Percentiles rank a stretch among this genome's conserved stretches.
These are phyloP conservation scores for Pachycephus smyrnensis DNA, from an alignment of 2,888 invertebrate genomes.

Conservation along the genomic window DNA sequence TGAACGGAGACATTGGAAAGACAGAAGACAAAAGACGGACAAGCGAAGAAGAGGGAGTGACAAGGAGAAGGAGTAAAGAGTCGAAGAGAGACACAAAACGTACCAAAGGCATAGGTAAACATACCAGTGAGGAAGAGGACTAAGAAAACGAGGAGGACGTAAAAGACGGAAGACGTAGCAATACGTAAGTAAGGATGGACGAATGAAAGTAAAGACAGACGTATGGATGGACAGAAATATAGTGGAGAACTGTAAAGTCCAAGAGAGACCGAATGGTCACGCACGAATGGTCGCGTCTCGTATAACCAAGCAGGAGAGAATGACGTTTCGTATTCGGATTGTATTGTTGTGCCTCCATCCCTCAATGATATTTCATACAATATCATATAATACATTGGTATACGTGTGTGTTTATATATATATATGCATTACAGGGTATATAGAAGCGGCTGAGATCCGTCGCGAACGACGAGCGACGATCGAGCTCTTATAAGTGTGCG, in stretches of 20 bases:
- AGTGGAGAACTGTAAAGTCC: neutral
- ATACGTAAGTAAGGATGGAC: neutral
- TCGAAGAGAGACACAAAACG: neutral
- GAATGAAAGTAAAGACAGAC: neutral
- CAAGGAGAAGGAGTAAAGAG: neutral
- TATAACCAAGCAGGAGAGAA: constrained; percentile 17
- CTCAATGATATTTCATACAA: constrained; percentile 31
- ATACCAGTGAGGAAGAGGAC: neutral
- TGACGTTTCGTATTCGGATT: constrained; percentile 40
- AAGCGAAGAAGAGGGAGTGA: neutral
- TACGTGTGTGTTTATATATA: neutral
- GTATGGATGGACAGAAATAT: neutral
- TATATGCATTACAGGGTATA: neutral
- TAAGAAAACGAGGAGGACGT: neutral
- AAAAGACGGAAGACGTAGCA: neutral
- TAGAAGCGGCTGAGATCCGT: neutral
- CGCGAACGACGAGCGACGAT: constrained; percentile 6
- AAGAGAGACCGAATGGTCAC: constrained; percentile 27
- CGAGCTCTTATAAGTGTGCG: neutral
- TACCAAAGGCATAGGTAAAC: neutral
- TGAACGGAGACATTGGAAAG: constrained; percentile 16
- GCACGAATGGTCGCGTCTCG: constrained; percentile 33
- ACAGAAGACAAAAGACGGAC: constrained; percentile 21
- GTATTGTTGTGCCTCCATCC: constrained; percentile 37
- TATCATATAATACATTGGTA: constrained; percentile 33